Conservation (phyloP, 2,113 vertebrate genomes). For the Hymenochirus boettgeri region DNA sequence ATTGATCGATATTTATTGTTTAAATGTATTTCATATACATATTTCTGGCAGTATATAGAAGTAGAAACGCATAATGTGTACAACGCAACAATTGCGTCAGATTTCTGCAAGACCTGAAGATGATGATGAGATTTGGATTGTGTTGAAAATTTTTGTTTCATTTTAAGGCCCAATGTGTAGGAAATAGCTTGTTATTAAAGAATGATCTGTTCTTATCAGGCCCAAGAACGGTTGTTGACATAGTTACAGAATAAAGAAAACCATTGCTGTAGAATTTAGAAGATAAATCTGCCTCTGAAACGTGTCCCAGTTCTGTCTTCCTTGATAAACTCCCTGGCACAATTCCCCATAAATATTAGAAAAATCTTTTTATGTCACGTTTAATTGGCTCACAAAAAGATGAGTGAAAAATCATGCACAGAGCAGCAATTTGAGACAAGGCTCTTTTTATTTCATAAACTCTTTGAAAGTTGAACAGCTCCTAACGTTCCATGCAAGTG, state of each 20-base stretch:
- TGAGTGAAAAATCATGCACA: conserved; percentile 12
- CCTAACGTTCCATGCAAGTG: background rate
- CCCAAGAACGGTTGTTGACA: conserved; percentile 10
- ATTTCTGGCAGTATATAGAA: no score
- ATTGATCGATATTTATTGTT: no score
- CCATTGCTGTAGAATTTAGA: conserved; percentile 14
- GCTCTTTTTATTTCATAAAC: conserved; percentile 16
- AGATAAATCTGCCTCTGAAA: conserved; percentile 28
- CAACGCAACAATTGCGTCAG: no score
- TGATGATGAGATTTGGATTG: no score
- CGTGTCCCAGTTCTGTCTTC: conserved; percentile 36
- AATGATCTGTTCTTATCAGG: conserved; percentile 1
- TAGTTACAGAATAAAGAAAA: conserved; percentile 34
- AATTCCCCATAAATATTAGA: conserved; percentile 33
- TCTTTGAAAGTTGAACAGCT: background rate
- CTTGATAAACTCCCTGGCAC: conserved; percentile 36
- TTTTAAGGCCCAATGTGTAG: no score
- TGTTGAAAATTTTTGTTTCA: no score
- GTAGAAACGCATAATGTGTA: no score
- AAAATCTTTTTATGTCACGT: conserved; percentile 24
- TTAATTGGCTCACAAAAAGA: conserved; percentile 36
- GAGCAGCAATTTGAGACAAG: background rate
- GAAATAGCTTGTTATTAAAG: background rate
- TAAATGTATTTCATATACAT: no score
- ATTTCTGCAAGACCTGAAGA: no score